Evolutionary conservation across 92 coral and sea anemone genomes (phyloP), one percentile per base, ranked within the genome.

Genomic region (Phymanthus crucifer): DNA sequence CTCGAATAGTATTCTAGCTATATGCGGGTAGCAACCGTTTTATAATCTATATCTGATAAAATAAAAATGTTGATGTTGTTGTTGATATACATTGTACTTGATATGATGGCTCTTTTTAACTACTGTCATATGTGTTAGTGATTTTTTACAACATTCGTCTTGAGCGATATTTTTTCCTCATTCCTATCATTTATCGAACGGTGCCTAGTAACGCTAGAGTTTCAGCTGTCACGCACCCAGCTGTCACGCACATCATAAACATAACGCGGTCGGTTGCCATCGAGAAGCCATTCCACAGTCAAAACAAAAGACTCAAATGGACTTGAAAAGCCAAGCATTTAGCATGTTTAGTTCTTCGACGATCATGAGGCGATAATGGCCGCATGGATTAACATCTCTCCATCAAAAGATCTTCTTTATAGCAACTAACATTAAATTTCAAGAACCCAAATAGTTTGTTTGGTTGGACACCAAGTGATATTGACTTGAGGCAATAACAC

Each of bases 301-400:
- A 73, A 82, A 54, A 82, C 79, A 82, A 73, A 82, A 82, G 74
- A 27, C n/a, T 61, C 31, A 37, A 58, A 80, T 80, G 84, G 69
- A 13, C 74, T 32, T 65, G 18, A 61, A 82, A 82, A 82, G 80
- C 46, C 72, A 58, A 11, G 9, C 72, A n/a, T n/a, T n/a, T n/a
- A n/a, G n/a, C n/a, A n/a, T n/a, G n/a, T n/a, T n/a, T n/a, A 12
- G 46, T 77, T 77, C 69, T 77, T 11, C 40, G 12, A 23, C 36
- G 81, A 37, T 77, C 26, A 61, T 52, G 32, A 77, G 81, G 81
- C 72, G 81, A 61, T 77, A 77, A 77, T 77, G 81, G 50, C 72
- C 24, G 29, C 40, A 46, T 17, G 71, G 58, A 71, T 72, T 80
- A 80, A 31, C 32, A 71, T 80, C 48, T 80, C 48, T 43, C 32